Conservation (phyloP, 1,140 invertebrate genomes). For the Riptortus pedestris region DNA sequence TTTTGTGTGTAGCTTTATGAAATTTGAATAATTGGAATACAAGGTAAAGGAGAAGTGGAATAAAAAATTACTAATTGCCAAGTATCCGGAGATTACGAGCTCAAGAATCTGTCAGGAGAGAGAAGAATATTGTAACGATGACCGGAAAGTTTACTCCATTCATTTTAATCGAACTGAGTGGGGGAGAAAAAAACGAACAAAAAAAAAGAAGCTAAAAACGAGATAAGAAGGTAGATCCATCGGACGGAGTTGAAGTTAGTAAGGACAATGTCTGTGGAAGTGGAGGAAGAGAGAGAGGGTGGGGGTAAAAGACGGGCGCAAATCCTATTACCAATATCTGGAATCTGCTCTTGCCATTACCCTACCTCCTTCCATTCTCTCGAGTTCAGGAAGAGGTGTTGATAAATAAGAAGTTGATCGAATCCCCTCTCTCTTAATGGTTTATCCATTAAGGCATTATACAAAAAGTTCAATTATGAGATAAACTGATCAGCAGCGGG, state of each 20-base stretch:
- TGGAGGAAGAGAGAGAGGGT: background rate
- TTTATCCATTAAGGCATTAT: constrained; percentile 20
- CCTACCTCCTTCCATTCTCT: background rate
- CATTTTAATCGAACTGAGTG: background rate
- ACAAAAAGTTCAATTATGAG: constrained; percentile 21
- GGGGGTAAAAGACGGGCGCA: background rate
- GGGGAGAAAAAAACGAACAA: background rate
- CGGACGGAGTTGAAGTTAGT: background rate
- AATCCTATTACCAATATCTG: constrained; percentile 21
- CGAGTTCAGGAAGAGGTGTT: constrained; percentile 8
- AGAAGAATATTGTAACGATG: too few species aligned
- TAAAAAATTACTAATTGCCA: too few species aligned
- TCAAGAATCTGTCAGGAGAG: too few species aligned
- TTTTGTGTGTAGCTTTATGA: too few species aligned
- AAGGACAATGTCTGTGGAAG: constrained; percentile 10
- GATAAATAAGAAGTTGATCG: constrained; percentile 20
- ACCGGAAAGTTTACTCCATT: too few species aligned
- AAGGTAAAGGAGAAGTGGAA: too few species aligned
- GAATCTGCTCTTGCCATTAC: constrained; percentile 18
- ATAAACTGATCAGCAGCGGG: constrained; percentile 11
- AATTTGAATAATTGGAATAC: too few species aligned
- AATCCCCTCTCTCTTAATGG: constrained; percentile 20
- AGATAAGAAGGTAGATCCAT: background rate
- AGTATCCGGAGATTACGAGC: too few species aligned
- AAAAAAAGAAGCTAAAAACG: background rate